Base-by-base conservation (phyloP, 2,888 invertebrate species). In the Trichogramma evanescens region DNA sequence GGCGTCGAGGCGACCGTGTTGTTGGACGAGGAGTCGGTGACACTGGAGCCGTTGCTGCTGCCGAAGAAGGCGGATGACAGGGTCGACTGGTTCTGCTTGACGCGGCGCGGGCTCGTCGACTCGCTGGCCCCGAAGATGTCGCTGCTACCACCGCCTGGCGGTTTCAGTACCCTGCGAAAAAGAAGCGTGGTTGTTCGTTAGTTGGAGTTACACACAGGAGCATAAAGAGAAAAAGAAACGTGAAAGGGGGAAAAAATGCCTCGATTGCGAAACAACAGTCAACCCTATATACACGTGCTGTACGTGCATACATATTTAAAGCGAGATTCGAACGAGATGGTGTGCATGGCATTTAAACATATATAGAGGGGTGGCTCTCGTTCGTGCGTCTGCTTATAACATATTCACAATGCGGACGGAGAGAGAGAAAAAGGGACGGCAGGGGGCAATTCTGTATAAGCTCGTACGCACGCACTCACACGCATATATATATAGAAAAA, bases 81-180 rank as follows among this genome's bases (percentile, higher is more conserved):
- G 59, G 68, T 70, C 38, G 71, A 71, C 41, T 67, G 68, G 63
- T 72, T 71, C 55, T 70, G 72, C 70, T 76, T 78, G 39, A 70
- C 67, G 55, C 76, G 75, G 7, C 76, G 72, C 4, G 76, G 77
- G 63, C 74, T 75, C 74, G 10, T 68, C 68, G 41, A 41, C 6
- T 51, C 48, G 9, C 39, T 40, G n/a, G 39, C 68, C 54, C 79
- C 79, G 68, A 84, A 84, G 71, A 84, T 82, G 74, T 83, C 83
- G 70, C 82, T 83, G 68, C 82, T 82, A n/a, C 82, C 84, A 67
- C 85, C 85, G 66, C 84, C 85, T 67, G 85, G 85, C 65, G 85
- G 83, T 73, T 84, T 83, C 72, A 84, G 72, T 62, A 86, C 85
- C 79, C 86, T 86, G 74, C 4, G 80, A 80, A 68, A 69, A 66